Base-by-base conservation (phyloP, 2,888 invertebrate genomes). In the Hoplodrina ambigua region DNA sequence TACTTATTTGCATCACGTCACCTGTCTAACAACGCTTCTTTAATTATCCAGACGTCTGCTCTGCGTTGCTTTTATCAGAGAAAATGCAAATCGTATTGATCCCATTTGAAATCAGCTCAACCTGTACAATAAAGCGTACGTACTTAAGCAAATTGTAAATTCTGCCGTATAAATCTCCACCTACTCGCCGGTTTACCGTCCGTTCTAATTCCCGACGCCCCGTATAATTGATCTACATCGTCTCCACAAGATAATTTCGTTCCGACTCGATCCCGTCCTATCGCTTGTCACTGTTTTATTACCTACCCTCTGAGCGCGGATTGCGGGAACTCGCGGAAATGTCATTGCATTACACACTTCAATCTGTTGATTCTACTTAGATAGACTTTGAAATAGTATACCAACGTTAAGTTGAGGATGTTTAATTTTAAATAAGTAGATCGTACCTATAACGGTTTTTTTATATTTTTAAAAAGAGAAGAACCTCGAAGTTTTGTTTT, bases 221-320 rank as follows among this genome's bases (percentile, higher is more conserved):
- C 85, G 83, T 86, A 84, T 89, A 90, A 91, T 91, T 91, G 91
- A 91, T 84, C 84, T 82, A 84, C 84, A 84, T 84, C 73, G 84
- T 87, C 85, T 89, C 86, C 86, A 86, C 86, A 85, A 88, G 88
- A 90, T 90, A 89, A 90, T 89, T 89, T 86, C 82, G 88, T 86
- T 85, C 86, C 82, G 85, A 86, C 84, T 86, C 89, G 86, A 87
- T 87, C 86, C 89, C 86, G 78, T 86, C 85, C 84, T 83, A 85
- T 85, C 84, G 80, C 82, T 82, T 85, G 87, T 86, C 86, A 82
- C 85, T 83, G 83, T 86, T 88, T 90, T 87, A 88, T 88, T 87
- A 83, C 86, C 79, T 75, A 82, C 87, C 82, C 80, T 77, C 78
- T 58, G 75, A 82, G 77, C 74, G 82, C 79, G 83, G 85, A 84